Evolutionary conservation across 1,140 invertebrate genomes (phyloP).

Genomic region (Drosophila ohnishii): DNA sequence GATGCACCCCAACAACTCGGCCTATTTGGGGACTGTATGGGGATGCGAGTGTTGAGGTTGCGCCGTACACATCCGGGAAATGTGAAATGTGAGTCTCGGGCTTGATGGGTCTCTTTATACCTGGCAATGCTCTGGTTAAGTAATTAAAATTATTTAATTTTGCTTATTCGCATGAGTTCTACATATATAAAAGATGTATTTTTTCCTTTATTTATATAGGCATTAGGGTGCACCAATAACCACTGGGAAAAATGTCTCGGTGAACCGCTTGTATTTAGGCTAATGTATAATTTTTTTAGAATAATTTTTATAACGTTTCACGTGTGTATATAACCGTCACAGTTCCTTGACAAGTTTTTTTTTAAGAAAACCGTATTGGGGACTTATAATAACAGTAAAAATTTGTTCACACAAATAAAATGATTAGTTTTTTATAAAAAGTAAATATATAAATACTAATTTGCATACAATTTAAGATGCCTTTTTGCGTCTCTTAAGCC

Average conservation of each 20-base stretch:
- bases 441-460: too few relatives aligned
- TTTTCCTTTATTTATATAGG: background rate
- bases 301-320: too few relatives aligned
- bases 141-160: constrained; percentile 46
- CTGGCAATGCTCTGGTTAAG: constrained; percentile 34
- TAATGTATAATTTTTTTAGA: too few relatives aligned
- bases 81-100: constrained; percentile 51
- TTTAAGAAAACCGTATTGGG: too few relatives aligned
- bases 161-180: constrained; percentile 5
- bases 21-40: constrained; percentile 48
- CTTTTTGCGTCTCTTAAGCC: too few relatives aligned
- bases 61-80: constrained; percentile 28
- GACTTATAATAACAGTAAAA: too few relatives aligned
- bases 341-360: too few relatives aligned
- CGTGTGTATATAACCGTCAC: too few relatives aligned
- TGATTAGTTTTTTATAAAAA: too few relatives aligned
- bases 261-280: background rate
- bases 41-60: constrained; percentile 1
- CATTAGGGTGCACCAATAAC: background rate
- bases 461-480: too few relatives aligned
- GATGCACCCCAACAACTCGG: constrained; percentile 34
- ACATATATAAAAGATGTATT: background rate
- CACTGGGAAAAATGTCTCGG: background rate
- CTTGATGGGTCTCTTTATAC: constrained; percentile 16
- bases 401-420: too few relatives aligned